Base-by-base conservation (phyloP, 2,888 invertebrate genomes). In the Dryadula phaetusa region DNA sequence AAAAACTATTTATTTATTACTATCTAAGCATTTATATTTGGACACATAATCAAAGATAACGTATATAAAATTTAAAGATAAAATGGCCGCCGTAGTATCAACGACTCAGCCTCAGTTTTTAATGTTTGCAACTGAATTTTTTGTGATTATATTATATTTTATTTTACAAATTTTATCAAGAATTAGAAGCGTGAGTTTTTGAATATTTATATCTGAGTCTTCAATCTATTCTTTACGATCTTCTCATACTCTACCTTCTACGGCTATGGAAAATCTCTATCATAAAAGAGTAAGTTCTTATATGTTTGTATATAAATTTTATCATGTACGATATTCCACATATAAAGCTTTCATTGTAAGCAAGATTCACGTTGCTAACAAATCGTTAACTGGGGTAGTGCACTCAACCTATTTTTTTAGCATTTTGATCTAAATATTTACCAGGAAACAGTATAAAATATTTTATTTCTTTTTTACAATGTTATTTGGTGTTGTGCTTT, bases 71-170 rank as follows among this genome's bases (percentile, higher is more conserved):
- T 56, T 56, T 56, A 28, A 40, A 49, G 62, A 66, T 62, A 69
- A 66, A 44, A 40, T 46, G 66, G 20, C 34, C 34, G 46, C n/a
- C 46, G 42, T 28, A 34, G 40, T 56, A 49, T 66, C 62, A 52
- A 28, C 46, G 16, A 16, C 10, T 20, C 37, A 46, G 40, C 40
- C 40, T 46, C 25, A 28, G 16, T 53, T 32, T 46, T 34, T 34
- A 60, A 68, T 70, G 70, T 70, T 70, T 62, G 46, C 42, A 20
- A 46, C 68, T 34, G 67, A 70, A 66, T 66, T 63, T 34, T 70
- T 70, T 40, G 46, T 72, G 64, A 60, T 70, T 46, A 28, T 70
- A 22, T 67, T 71, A 18, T 71, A 71, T 62, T 68, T 62, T 34
- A 61, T 70, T 46, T 16, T 72, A 8, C 61, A 56, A 8, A 54